Percentiles rank a stretch among this genome's conserved stretches.
phyloP scores from a whole-genome alignment of 2,797 vertebrate genomes.

The Lagocephalus sceleratus region DNA sequence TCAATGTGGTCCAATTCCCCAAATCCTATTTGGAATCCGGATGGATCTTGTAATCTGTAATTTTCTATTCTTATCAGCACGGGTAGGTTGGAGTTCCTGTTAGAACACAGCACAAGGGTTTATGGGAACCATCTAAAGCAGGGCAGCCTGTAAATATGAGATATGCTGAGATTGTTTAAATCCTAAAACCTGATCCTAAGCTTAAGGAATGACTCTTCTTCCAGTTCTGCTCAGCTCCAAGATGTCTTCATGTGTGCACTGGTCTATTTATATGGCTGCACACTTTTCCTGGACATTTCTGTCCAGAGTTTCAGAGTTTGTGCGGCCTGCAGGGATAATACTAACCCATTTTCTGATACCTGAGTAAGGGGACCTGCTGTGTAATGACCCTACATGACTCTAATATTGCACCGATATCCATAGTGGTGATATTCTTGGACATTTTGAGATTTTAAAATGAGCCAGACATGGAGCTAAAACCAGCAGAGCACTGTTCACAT shows the following conservation, averaged over 20 bases:
- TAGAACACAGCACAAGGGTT: slow-evolving; percentile 45
- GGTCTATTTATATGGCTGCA: slow-evolving; percentile 37
- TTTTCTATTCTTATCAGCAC: slow-evolving; percentile 56
- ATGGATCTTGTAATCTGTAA: slow-evolving; percentile 62
- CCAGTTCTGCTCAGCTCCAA: slow-evolving; percentile 32
- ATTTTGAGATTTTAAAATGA: no score
- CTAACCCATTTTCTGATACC: slow-evolving; percentile 25
- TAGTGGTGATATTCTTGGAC: slow-evolving; percentile 32
- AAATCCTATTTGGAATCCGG: slow-evolving; percentile 64
- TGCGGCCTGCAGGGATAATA: slow-evolving; percentile 23
- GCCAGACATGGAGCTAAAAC: no score
- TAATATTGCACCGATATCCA: slow-evolving; percentile 44
- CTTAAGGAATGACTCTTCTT: slow-evolving; percentile 50
- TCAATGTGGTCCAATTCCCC: slow-evolving; percentile 50
- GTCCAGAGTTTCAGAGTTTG: slow-evolving; percentile 6
- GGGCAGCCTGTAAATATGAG: slow-evolving; percentile 59
- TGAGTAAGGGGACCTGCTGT: slow-evolving; percentile 10
- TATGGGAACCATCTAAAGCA: slow-evolving; percentile 39
- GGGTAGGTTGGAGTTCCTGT: slow-evolving; percentile 43
- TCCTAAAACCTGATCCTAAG: slow-evolving; percentile 57
- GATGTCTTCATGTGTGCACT: slow-evolving; percentile 38
- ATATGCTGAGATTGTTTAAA: slow-evolving; percentile 57
- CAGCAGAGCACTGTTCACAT: no score
- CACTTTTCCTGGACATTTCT: slow-evolving; percentile 20
- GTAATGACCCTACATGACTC: slow-evolving; percentile 36